Evolutionary conservation across 2,113 vertebrate genomes (phyloP).

Genomic region (Cyprinodon tularosa): DNA sequence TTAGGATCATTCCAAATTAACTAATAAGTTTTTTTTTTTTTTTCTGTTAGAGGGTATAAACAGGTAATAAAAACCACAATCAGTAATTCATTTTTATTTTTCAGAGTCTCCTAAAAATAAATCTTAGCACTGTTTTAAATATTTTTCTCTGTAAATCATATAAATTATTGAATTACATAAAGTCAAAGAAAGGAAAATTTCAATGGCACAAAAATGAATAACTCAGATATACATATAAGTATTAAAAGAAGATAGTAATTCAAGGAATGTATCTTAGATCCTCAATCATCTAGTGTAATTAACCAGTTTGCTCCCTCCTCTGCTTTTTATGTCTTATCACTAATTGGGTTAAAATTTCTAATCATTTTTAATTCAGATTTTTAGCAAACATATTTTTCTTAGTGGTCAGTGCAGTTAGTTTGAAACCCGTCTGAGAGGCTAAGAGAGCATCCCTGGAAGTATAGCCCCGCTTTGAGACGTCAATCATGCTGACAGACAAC

Average conservation of each 20-base stretch:
- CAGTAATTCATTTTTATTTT: too few species aligned
- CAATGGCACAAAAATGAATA: constrained; percentile 33
- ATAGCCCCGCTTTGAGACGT: constrained; percentile 60
- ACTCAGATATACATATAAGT: constrained; percentile 24
- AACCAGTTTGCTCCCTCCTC: background rate
- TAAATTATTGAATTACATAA: too few species aligned
- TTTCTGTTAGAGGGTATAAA: too few species aligned
- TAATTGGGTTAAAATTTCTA: constrained; percentile 31
- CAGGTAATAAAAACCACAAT: too few species aligned
- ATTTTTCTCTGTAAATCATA: too few species aligned
- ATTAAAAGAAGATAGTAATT: constrained; percentile 12
- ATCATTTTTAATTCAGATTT: constrained; percentile 27
- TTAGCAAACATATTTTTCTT: constrained; percentile 37
- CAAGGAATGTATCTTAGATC: background rate
- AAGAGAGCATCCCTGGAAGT: constrained; percentile 38
- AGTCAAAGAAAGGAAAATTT: background rate
- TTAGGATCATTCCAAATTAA: too few species aligned
- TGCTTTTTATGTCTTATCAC: constrained; percentile 24
- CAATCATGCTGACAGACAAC: constrained; percentile 74
- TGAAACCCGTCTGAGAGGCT: constrained; percentile 40
- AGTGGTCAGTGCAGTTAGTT: constrained; percentile 32
- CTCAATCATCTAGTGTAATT: constrained; percentile 14
- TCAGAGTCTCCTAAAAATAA: too few species aligned
- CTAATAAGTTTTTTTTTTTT: too few species aligned
- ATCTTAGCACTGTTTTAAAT: too few species aligned